These are phyloP conservation scores for Nymphicus hollandicus DNA, from an alignment of 2,113 vertebrate genomes.

Conservation along the genomic window DNA sequence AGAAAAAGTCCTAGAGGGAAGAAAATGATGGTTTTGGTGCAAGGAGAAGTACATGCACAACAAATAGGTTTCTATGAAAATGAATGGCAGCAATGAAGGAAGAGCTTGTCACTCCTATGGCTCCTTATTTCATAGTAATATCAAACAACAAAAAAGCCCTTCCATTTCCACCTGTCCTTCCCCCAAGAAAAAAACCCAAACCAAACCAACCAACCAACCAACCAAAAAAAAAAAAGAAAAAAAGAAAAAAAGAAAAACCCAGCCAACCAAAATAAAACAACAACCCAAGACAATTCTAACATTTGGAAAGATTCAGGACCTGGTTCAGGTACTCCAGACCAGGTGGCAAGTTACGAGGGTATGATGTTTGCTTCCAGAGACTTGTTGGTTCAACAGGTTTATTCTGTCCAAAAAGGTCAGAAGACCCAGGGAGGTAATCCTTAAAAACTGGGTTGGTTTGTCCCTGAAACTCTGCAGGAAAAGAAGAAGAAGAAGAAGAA, in stretches of 20 bases:
- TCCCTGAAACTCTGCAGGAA: constrained; percentile 45
- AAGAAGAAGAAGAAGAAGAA: not conserved
- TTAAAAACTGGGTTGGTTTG: constrained; percentile 4
- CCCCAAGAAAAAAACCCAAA: not conserved
- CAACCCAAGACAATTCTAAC: not conserved
- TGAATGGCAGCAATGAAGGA: not conserved
- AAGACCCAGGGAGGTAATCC: constrained; percentile 65
- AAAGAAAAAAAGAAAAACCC: fast-evolving
- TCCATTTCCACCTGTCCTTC: not conserved
- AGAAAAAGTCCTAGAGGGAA: not conserved
- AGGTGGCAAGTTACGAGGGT: constrained; percentile 52
- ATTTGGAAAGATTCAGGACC: constrained; percentile 51
- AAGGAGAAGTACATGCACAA: not conserved
- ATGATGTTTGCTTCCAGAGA: constrained; percentile 21
- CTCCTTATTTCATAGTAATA: not conserved
- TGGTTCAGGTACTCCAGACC: constrained; percentile 77
- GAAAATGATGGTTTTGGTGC: not conserved
- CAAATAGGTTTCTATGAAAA: not conserved
- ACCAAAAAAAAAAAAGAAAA: not conserved
- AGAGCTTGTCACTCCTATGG: fast-evolving
- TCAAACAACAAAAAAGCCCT: not conserved
- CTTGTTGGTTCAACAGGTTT: not conserved
- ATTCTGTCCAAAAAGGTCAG: not conserved
- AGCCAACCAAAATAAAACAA: not conserved
- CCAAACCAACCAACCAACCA: not conserved